phyloP scores from a whole-genome alignment of 1,140 invertebrate genomes.

The Zaprionus lachaisei region DNA sequence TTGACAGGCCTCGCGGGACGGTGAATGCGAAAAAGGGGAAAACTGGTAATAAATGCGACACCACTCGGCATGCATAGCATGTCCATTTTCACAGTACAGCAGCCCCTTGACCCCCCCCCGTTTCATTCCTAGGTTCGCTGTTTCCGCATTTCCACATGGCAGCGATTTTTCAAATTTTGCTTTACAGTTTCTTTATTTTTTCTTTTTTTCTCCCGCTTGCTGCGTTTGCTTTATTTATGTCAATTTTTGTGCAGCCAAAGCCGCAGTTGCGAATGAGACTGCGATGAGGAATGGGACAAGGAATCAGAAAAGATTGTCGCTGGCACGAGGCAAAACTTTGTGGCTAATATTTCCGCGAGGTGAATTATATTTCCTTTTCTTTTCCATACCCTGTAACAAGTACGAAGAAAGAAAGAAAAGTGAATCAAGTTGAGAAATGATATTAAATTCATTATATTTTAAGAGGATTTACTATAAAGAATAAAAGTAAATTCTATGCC shows the following conservation, averaged over 20 bases:
- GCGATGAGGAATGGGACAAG: background rate
- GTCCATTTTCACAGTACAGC: constrained; percentile 64
- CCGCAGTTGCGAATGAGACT: constrained; percentile 16
- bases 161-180: constrained; percentile 69
- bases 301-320: constrained; percentile 34
- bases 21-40: background rate
- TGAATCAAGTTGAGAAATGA: background rate
- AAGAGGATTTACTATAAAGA: too few relatives aligned
- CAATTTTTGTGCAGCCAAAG: constrained; percentile 59
- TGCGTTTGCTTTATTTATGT: constrained; percentile 71
- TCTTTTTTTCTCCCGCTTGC: constrained; percentile 8
- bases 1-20: constrained; percentile 26
- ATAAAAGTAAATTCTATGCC: background rate
- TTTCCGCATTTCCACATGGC: constrained; percentile 27
- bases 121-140: background rate
- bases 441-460: too few relatives aligned
- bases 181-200: constrained; percentile 29
- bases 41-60: constrained; percentile 76
- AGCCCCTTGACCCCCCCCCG: background rate
- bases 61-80: constrained; percentile 77
- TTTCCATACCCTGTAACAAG: constrained; percentile 5
- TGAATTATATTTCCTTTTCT: constrained; percentile 33
- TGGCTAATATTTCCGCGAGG: constrained; percentile 61
- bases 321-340: constrained; percentile 37
- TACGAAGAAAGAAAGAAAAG: background rate